Evolutionary conservation across 2,797 vertebrate species (phyloP).

Genomic region (Sebastes hopkinsi): DNA sequence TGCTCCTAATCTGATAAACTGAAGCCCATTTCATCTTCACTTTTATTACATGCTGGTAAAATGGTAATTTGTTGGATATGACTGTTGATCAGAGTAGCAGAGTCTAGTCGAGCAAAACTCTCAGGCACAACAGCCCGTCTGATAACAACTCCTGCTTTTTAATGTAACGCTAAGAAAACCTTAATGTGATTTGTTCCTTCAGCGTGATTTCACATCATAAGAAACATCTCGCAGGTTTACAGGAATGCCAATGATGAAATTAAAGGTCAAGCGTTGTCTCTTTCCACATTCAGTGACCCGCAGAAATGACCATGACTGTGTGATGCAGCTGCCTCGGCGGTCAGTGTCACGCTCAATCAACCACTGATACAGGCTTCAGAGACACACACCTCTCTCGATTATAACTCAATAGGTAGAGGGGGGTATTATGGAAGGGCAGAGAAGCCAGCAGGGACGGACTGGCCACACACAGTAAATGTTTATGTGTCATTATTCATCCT

Average conservation of each 20-base stretch:
- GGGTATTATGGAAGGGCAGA: slow-evolving; percentile 44
- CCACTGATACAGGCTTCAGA: slow-evolving; percentile 51
- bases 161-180: background rate
- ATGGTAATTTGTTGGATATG: slow-evolving; percentile 13
- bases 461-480: slow-evolving; percentile 78
- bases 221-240: slow-evolving; percentile 12
- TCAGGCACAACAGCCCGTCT: background rate
- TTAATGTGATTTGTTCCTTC: slow-evolving; percentile 14
- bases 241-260: slow-evolving; percentile 22
- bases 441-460: slow-evolving; percentile 60
- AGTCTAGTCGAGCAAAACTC: background rate
- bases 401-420: slow-evolving; percentile 59
- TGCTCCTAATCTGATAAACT: slow-evolving; percentile 13
- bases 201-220: slow-evolving; percentile 22
- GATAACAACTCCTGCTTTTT: slow-evolving; percentile 12
- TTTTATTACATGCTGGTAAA: slow-evolving; percentile 15
- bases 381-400: slow-evolving; percentile 49
- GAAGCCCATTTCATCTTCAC: slow-evolving; percentile 3
- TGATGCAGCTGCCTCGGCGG: slow-evolving; percentile 22
- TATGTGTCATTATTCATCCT: slow-evolving; percentile 74
- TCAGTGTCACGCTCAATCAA: slow-evolving; percentile 70
- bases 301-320: slow-evolving; percentile 30
- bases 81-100: background rate
- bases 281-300: slow-evolving; percentile 38
- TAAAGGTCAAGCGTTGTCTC: slow-evolving; percentile 52